Evolutionary conservation across 2,797 vertebrate genomes (phyloP).

Genomic region (Miichthys miiuy): DNA sequence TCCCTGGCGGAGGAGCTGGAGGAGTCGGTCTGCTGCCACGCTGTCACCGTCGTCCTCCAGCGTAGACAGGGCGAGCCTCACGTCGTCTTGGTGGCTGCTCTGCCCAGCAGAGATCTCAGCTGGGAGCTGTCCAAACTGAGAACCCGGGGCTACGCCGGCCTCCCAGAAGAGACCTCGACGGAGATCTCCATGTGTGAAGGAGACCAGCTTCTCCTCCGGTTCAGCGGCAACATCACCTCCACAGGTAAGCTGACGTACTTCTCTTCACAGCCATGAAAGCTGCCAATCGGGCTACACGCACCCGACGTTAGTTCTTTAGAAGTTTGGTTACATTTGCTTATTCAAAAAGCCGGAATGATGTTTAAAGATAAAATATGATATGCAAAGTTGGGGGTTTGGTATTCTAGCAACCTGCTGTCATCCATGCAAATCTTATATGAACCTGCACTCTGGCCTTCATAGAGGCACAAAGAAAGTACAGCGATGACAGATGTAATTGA

Average conservation of each 20-base stretch:
- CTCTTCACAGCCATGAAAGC: too few species aligned
- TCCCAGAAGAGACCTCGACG: conserved; percentile 82
- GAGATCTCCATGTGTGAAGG: conserved; percentile 88
- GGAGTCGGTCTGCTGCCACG: conserved; percentile 76
- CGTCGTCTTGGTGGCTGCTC: conserved; percentile 75
- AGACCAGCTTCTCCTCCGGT: conserved; percentile 88
- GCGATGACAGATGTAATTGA: not conserved
- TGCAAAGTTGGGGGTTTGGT: not conserved
- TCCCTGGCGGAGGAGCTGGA: conserved; percentile 87
- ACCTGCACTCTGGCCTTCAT: not conserved
- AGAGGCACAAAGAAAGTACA: not conserved
- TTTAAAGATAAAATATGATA: not conserved
- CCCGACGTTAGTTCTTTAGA: not conserved
- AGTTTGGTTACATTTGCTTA: not conserved
- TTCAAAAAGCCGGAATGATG: not conserved
- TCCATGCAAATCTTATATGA: not conserved
- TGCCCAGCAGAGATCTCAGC: conserved; percentile 85
- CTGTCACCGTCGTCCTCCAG: conserved; percentile 83
- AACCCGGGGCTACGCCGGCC: conserved; percentile 80
- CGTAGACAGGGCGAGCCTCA: conserved; percentile 79
- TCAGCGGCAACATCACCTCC: conserved; percentile 90
- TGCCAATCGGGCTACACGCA: not conserved
- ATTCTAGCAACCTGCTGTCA: not conserved
- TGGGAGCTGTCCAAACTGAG: conserved; percentile 81
- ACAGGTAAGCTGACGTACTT: conserved; percentile 72